Evolutionary conservation across 2,888 invertebrate genomes (phyloP).

Genomic region (Eupelmus urozonus): DNA sequence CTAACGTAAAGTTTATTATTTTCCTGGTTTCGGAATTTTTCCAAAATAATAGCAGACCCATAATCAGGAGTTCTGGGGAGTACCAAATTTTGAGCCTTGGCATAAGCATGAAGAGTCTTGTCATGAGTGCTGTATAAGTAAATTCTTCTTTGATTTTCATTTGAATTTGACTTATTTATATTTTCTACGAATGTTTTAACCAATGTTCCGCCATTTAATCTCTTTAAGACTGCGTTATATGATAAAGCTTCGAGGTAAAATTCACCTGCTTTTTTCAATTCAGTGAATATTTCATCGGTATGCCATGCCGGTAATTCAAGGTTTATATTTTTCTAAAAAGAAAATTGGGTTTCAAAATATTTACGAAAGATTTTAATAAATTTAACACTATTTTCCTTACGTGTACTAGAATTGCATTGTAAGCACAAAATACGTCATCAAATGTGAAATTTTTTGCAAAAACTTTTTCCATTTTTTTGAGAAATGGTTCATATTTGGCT

Average conservation of each 20-base stretch:
- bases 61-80: constrained; percentile 28
- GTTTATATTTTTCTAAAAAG: constrained; percentile 47
- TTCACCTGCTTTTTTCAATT: constrained; percentile 7
- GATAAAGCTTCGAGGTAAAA: constrained; percentile 37
- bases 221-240: constrained; percentile 15
- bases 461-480: constrained; percentile 3
- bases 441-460: constrained; percentile 26
- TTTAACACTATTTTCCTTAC: constrained; percentile 14
- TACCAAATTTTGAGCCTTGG: constrained; percentile 3
- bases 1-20: constrained; percentile 35
- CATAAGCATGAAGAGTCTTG: constrained; percentile 38
- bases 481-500: neutral
- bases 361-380: neutral
- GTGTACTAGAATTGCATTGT: constrained; percentile 25
- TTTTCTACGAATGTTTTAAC: constrained; percentile 41
- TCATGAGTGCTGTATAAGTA: constrained; percentile 49
- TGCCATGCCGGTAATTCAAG: constrained; percentile 36
- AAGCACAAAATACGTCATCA: constrained; percentile 11
- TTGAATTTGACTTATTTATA: constrained; percentile 5
- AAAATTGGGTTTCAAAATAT: neutral
- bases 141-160: constrained; percentile 26
- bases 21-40: constrained; percentile 38
- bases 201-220: constrained; percentile 40
- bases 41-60: constrained; percentile 39
- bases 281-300: constrained; percentile 17